Evolutionary conservation across 2,797 vertebrate species (phyloP), one percentile per base, ranked within the genome.

Genomic region (Buceros bicornis): DNA sequence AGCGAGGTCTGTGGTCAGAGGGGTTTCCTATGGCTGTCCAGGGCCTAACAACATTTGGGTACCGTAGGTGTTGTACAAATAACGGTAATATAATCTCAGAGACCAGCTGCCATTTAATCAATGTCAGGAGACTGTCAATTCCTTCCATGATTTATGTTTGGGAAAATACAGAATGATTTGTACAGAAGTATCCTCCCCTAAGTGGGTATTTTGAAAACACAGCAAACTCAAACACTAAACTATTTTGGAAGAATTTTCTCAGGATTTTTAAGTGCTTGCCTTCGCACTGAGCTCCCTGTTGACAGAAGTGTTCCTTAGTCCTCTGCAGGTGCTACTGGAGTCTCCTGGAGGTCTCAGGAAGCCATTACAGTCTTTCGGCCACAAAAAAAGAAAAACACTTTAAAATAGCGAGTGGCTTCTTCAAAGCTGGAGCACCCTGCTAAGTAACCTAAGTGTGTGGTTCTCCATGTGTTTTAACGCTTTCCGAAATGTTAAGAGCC

Each of bases 71-170:
- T 89, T 61, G 45, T 61, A 20, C 88, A 67, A 47, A 77, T 73
- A 93, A 22, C 16, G 61, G 17, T 82, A 89, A 94, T 76, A 11
- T 8, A 50, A 87, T 97, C 87, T 82, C 42, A 65, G 69, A 89
- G 78, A 90, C 89, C 71, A 58, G 78, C 86, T 95, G 90, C 94
- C 77, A 28, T 95, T 97, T 95, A 88, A 88, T 95, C 94, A 62
- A 25, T 0, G 47, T 92, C 91, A 64, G 80, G 79, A 82, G 67
- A 20, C 8, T 93, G 92, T 93, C 96, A 85, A 70, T 96, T 87
- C 86, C 35, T 82, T 9, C 61, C 17, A 0, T 90, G 92, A 95
- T 94, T 92, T 93, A 87, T 95, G 90, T 88, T 2, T 89, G 53
- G 40, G 65, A 82, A 92, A 93, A 90, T 69, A 43, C 33, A 42